Percentiles rank a stretch among this genome's conserved stretches.
phyloP scores from a whole-genome alignment of 1,140 invertebrate genomes.

The Drosophila sproati region DNA sequence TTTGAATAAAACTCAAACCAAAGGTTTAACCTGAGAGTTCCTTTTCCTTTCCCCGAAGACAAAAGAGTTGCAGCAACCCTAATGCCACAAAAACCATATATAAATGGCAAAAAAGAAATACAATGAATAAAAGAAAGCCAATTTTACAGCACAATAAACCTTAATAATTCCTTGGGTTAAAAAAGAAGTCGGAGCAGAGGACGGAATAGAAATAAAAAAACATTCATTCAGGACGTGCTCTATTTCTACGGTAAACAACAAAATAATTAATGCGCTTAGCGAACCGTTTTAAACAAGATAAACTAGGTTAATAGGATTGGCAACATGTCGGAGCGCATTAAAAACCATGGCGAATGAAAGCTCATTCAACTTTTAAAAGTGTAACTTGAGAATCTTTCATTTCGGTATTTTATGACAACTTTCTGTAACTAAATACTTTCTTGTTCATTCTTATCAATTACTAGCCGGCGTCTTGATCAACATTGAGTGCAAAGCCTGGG shows the following conservation, averaged over 20 bases:
- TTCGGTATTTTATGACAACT: background rate
- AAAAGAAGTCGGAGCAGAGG: conserved; percentile 10
- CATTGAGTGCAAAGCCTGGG: conserved; percentile 98
- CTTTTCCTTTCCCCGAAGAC: background rate
- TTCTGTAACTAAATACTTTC: background rate
- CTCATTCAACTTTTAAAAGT: no score
- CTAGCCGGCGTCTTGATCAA: conserved; percentile 95
- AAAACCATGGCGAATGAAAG: no score
- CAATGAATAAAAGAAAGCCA: conserved; percentile 21
- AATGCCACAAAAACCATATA: background rate
- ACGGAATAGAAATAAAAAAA: conserved; percentile 1
- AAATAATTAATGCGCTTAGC: conserved; percentile 33
- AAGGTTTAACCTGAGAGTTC: background rate
- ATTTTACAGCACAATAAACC: conserved; percentile 56
- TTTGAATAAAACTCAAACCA: conserved; percentile 17
- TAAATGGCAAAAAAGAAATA: background rate
- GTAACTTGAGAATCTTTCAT: no score
- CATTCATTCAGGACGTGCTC: background rate
- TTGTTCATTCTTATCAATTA: conserved; percentile 59
- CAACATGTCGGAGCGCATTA: background rate
- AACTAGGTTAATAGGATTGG: conserved; percentile 9
- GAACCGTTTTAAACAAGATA: conserved; percentile 2
- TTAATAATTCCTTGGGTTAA: conserved; percentile 36
- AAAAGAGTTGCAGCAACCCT: conserved; percentile 15
- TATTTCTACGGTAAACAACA: conserved; percentile 10